A percentile compares a stretch with the other conserved stretches of the same genome.
Conservation (phyloP, 2,797 vertebrate species). For the Cryptoprocta ferox region DNA sequence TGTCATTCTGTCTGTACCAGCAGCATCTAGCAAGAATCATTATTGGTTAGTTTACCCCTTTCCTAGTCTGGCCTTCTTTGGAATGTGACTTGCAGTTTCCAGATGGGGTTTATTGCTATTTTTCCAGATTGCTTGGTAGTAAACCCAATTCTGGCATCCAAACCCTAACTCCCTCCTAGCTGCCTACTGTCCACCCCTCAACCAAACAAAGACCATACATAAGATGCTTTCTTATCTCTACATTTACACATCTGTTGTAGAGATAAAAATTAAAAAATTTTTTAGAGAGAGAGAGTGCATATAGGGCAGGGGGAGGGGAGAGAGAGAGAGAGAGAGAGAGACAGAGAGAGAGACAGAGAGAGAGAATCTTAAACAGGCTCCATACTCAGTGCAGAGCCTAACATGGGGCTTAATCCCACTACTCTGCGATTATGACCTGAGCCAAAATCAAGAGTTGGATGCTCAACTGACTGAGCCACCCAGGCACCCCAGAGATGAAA, state of each 20-base stretch:
- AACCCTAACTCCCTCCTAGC: neutral
- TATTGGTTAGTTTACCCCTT: neutral
- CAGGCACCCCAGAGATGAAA: neutral
- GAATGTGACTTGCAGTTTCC: neutral
- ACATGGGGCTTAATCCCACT: too few relatives aligned
- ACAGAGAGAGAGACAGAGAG: too few relatives aligned
- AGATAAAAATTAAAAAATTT: neutral
- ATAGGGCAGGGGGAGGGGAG: too few relatives aligned
- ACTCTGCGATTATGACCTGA: too few relatives aligned
- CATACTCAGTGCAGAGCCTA: too few relatives aligned
- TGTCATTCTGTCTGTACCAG: neutral
- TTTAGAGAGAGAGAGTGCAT: too few relatives aligned
- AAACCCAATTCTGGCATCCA: neutral
- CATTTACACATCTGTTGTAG: neutral
- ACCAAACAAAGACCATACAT: neutral
- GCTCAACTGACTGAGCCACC: too few relatives aligned
- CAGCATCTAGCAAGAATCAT: neutral
- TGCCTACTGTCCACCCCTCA: neutral
- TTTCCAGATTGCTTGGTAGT: neutral
- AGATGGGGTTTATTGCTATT: neutral
- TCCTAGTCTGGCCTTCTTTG: neutral
- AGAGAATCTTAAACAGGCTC: too few relatives aligned
- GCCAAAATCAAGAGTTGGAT: too few relatives aligned
- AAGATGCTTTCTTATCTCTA: neutral
- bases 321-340: too few relatives aligned